Evolutionary conservation across 1,140 invertebrate species (phyloP).

Genomic region (Cydia pomonella): DNA sequence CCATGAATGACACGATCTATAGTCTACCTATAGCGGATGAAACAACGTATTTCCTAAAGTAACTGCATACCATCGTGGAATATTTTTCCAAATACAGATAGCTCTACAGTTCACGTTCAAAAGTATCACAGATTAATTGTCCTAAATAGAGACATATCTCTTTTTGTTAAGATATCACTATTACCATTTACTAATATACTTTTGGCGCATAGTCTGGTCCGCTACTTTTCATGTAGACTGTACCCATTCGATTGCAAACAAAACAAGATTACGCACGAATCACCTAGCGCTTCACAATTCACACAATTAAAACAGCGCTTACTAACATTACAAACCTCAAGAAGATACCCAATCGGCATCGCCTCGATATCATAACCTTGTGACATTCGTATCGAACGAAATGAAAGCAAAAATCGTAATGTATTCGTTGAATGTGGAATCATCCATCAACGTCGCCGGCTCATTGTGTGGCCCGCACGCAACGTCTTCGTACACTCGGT

Average conservation of each 20-base stretch:
- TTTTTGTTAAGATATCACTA: too few relatives aligned
- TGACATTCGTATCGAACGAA: constrained; percentile 78
- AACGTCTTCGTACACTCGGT: constrained; percentile 61
- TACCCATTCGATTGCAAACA: neutral
- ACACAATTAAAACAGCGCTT: constrained; percentile 8
- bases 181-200: too few relatives aligned
- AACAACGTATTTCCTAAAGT: too few relatives aligned
- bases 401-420: constrained; percentile 81
- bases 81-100: neutral
- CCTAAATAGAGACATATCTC: too few relatives aligned
- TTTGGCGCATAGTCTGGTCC: too few relatives aligned
- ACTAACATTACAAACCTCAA: neutral
- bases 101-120: too few relatives aligned
- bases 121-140: too few relatives aligned
- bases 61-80: too few relatives aligned
- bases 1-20: too few relatives aligned
- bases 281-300: neutral
- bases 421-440: constrained; percentile 76
- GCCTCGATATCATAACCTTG: constrained; percentile 77
- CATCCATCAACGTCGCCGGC: constrained; percentile 76
- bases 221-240: neutral
- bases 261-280: constrained; percentile 40
- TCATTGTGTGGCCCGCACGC: constrained; percentile 79
- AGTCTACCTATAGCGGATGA: too few relatives aligned
- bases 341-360: constrained; percentile 43